phyloP scores from a whole-genome alignment of 2,113 vertebrate genomes.

The Entelurus aequoreus region DNA sequence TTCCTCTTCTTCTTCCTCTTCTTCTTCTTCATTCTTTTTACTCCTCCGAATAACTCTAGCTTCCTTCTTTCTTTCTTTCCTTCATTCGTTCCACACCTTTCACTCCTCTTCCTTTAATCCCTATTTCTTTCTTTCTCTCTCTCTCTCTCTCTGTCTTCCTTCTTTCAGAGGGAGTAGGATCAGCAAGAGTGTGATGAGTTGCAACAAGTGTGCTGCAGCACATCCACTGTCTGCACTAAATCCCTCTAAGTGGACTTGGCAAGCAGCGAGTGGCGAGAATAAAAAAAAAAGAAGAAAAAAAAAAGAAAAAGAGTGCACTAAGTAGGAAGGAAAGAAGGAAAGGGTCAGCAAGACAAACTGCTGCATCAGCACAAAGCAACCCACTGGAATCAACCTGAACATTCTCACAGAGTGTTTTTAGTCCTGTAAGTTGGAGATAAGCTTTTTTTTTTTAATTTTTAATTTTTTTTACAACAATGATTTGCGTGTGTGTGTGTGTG shows the following conservation, averaged over 20 bases:
- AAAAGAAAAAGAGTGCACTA: not conserved
- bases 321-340: not conserved
- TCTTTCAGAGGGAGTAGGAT: too few relatives aligned
- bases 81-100: too few relatives aligned
- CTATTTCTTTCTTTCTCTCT: too few relatives aligned
- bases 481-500: not conserved
- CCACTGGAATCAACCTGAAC: not conserved
- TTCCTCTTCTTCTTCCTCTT: too few relatives aligned
- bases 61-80: too few relatives aligned
- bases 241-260: not conserved
- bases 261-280: slow-evolving; percentile 10
- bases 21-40: too few relatives aligned
- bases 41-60: too few relatives aligned
- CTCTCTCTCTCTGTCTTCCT: too few relatives aligned
- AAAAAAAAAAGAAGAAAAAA: not conserved
- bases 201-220: not conserved
- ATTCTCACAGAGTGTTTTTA: not conserved
- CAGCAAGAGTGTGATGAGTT: too few relatives aligned
- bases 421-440: slow-evolving; percentile 11
- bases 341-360: slow-evolving; percentile 6
- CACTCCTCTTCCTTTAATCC: too few relatives aligned
- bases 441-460: not conserved
- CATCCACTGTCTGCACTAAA: slow-evolving; percentile 12
- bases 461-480: not conserved
- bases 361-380: not conserved